Evolutionary conservation across 2,888 invertebrate species (phyloP).

Genomic region (Drosophila subquinaria): DNA sequence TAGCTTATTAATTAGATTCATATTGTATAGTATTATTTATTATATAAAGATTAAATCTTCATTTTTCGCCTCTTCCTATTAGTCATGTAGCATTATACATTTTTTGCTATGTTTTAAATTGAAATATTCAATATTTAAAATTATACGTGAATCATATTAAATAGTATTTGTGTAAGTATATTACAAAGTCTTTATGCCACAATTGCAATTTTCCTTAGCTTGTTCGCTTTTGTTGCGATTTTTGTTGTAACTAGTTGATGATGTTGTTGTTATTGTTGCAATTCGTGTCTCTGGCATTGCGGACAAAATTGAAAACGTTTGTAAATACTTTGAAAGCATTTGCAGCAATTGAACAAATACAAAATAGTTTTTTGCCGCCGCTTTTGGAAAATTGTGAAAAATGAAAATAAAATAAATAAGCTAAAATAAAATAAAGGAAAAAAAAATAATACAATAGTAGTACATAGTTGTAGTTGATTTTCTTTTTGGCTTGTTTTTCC

Average conservation of each 20-base stretch:
- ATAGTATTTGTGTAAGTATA: background rate
- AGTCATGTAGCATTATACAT: too few relatives aligned
- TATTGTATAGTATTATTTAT: too few relatives aligned
- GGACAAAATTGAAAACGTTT: constrained; percentile 74
- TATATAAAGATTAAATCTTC: too few relatives aligned
- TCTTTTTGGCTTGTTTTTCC: constrained; percentile 33
- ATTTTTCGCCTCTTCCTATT: too few relatives aligned
- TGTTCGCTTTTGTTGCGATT: constrained; percentile 28
- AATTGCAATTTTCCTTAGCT: background rate
- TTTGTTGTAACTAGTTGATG: constrained; percentile 15
- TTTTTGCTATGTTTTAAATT: too few relatives aligned
- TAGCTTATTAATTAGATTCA: too few relatives aligned
- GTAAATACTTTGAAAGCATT: constrained; percentile 79
- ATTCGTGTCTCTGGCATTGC: constrained; percentile 62
- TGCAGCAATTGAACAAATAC: constrained; percentile 81
- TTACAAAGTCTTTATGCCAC: background rate
- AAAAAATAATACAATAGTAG: constrained; percentile 20
- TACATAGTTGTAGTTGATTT: constrained; percentile 27
- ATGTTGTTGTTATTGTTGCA: constrained; percentile 50
- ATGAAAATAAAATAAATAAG: constrained; percentile 50
- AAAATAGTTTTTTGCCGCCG: constrained; percentile 62
- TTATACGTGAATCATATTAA: too few relatives aligned
- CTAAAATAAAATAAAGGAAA: constrained; percentile 16
- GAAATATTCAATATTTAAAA: too few relatives aligned
- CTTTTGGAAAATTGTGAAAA: constrained; percentile 67